These are phyloP conservation scores for Fregata magnificens DNA, from an alignment of 2,113 vertebrate genomes.

Conservation along the genomic window DNA sequence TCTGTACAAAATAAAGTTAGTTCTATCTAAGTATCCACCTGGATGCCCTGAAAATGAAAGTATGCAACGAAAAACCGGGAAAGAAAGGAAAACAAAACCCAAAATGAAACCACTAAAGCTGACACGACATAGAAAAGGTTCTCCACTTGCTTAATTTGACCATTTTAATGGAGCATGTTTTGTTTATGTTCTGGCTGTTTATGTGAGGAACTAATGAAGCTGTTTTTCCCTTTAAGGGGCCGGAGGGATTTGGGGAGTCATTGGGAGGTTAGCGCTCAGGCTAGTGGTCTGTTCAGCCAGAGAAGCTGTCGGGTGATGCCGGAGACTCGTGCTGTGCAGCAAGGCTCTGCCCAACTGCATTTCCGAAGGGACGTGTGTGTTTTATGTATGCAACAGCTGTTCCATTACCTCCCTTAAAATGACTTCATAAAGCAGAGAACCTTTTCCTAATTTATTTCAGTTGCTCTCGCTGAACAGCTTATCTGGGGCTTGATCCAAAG, in stretches of 20 bases:
- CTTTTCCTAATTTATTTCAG: conserved; percentile 41
- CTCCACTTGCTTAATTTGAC: conserved; percentile 19
- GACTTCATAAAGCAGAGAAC: conserved; percentile 48
- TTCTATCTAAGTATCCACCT: neutral
- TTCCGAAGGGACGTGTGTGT: neutral
- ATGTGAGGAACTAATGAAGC: conserved; percentile 30
- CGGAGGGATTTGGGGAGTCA: neutral
- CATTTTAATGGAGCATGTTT: conserved; percentile 40
- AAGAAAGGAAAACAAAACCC: neutral
- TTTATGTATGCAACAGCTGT: conserved; percentile 57
- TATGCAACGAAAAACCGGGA: neutral
- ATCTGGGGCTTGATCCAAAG: conserved; percentile 10
- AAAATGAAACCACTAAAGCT: neutral
- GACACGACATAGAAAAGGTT: neutral
- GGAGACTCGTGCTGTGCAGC: neutral
- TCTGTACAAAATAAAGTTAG: neutral
- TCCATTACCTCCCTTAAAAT: conserved; percentile 38
- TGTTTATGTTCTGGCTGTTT: conserved; percentile 44
- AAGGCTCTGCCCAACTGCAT: neutral
- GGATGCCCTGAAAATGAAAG: neutral
- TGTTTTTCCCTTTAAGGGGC: neutral
- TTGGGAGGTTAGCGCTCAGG: neutral
- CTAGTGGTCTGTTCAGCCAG: neutral
- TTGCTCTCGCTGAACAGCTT: neutral
- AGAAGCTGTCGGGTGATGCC: neutral